Conservation (phyloP, 2,888 invertebrate genomes). For the Drosophila borborema region DNA sequence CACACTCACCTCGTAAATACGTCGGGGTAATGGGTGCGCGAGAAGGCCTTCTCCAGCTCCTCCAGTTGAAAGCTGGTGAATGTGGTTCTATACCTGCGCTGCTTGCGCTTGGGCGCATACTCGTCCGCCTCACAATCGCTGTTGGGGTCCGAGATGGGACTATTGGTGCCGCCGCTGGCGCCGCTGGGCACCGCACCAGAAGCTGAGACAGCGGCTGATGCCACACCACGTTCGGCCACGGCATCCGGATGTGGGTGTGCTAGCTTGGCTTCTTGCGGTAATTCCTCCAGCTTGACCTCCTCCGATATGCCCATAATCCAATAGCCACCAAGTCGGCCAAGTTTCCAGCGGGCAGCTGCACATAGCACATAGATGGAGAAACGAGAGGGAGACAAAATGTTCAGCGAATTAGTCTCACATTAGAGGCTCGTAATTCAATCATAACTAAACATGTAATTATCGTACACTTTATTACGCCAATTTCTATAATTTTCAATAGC, state of each 20-base stretch:
- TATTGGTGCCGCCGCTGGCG: slow-evolving; percentile 84
- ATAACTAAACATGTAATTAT: slow-evolving; percentile 82
- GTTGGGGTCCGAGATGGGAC: slow-evolving; percentile 87
- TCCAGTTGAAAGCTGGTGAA: slow-evolving; percentile 98
- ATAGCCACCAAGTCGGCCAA: slow-evolving; percentile 41
- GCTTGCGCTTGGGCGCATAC: slow-evolving; percentile 94
- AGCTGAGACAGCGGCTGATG: slow-evolving; percentile 46
- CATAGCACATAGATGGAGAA: neutral
- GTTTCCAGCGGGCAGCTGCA: slow-evolving; percentile 24
- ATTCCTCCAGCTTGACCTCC: slow-evolving; percentile 85
- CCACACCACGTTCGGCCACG: slow-evolving; percentile 84
- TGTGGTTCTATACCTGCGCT: slow-evolving; percentile 95
- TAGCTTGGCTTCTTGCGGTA: slow-evolving; percentile 85
- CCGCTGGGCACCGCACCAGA: slow-evolving; percentile 79
- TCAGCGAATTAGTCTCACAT: slow-evolving; percentile 63
- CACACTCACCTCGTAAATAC: slow-evolving; percentile 95
- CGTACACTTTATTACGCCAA: slow-evolving; percentile 82
- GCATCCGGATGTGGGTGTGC: slow-evolving; percentile 83
- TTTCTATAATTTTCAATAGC: slow-evolving; percentile 76
- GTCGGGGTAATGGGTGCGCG: slow-evolving; percentile 98
- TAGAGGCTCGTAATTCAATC: slow-evolving; percentile 82
- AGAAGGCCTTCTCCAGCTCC: slow-evolving; percentile 98
- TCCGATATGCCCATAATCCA: slow-evolving; percentile 86
- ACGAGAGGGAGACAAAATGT: neutral
- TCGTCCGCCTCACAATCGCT: slow-evolving; percentile 90